A percentile compares a stretch with the other conserved stretches of the same genome.
phyloP scores from a whole-genome alignment of 2,888 invertebrate genomes.

The Lampropteryx suffumata region DNA sequence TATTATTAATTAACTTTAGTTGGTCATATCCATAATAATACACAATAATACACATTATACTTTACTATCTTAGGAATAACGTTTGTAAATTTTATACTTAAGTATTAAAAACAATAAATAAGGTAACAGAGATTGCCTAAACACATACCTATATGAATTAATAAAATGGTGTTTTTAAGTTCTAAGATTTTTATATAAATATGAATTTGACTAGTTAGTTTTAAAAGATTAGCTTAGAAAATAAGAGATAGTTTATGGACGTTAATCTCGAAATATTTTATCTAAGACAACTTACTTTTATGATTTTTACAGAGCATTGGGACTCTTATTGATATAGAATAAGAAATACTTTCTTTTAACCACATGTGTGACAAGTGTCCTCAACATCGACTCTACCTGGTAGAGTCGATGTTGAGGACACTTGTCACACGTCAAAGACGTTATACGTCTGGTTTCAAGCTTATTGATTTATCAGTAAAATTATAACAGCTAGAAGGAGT shows the following conservation, averaged over 20 bases:
- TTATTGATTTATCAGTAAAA: constrained; percentile 8
- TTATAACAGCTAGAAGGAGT: constrained; percentile 8
- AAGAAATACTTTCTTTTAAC: too few relatives aligned
- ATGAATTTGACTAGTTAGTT: constrained; percentile 38
- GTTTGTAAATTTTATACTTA: neutral
- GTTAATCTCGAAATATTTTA: neutral
- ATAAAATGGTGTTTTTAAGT: constrained; percentile 1
- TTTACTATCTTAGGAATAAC: too few relatives aligned
- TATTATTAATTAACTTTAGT: too few relatives aligned
- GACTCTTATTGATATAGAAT: too few relatives aligned
- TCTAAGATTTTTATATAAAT: constrained; percentile 19
- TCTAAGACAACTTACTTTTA: too few relatives aligned
- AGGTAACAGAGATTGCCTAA: constrained; percentile 17
- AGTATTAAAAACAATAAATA: constrained; percentile 17
- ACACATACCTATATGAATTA: neutral
- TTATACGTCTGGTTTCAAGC: neutral
- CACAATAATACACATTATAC: too few relatives aligned
- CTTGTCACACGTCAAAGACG: neutral
- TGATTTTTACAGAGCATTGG: too few relatives aligned
- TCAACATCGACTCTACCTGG: too few relatives aligned
- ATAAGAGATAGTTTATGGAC: neutral
- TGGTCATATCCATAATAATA: too few relatives aligned
- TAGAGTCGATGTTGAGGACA: neutral
- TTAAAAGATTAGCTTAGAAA: constrained; percentile 22
- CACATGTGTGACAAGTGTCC: too few relatives aligned